Evolutionary conservation across 2,888 invertebrate genomes (phyloP).

Genomic region (Pomacea canaliculata): DNA sequence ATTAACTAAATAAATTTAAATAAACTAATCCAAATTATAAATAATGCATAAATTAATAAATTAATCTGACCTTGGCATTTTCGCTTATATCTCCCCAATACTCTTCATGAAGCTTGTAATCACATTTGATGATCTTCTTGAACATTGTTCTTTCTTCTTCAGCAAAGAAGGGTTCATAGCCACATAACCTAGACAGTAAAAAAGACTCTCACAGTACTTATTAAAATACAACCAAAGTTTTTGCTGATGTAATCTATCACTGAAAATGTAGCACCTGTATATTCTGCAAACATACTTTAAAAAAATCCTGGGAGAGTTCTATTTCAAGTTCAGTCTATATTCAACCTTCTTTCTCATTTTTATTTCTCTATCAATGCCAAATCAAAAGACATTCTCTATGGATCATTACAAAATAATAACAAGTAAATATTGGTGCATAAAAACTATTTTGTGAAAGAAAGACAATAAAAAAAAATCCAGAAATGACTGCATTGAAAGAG

Average conservation of each 20-base stretch:
- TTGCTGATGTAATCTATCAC: background rate
- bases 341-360: background rate
- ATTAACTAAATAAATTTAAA: too few species aligned
- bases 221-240: background rate
- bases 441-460: background rate
- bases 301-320: too few species aligned
- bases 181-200: slow-evolving; percentile 32
- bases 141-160: slow-evolving; percentile 64
- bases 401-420: background rate
- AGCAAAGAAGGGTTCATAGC: slow-evolving; percentile 67
- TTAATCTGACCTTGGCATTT: slow-evolving; percentile 65
- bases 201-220: background rate
- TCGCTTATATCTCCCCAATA: slow-evolving; percentile 68
- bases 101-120: slow-evolving; percentile 63
- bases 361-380: too few species aligned
- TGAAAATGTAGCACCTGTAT: too few species aligned
- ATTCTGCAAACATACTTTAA: background rate
- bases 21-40: too few species aligned
- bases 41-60: too few species aligned
- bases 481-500: too few species aligned
- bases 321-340: background rate
- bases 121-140: slow-evolving; percentile 65
- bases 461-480: too few species aligned
- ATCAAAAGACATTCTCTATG: too few species aligned
- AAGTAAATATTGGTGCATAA: background rate